These are phyloP conservation scores for Synanceia verrucosa DNA, from an alignment of 2,797 vertebrate genomes.

Conservation along the genomic window DNA sequence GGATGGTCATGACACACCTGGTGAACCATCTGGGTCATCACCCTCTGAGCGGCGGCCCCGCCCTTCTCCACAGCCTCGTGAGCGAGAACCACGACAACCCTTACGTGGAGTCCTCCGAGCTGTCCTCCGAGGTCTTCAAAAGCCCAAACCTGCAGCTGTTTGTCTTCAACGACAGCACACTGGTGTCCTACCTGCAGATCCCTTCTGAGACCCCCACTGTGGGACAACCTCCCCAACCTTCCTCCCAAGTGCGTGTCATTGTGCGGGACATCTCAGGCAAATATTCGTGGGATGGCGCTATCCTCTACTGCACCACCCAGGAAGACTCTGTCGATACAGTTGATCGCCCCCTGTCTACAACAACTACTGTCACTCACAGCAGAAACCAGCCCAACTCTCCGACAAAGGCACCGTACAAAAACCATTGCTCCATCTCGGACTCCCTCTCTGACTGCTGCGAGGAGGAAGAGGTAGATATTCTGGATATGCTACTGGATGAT, in stretches of 20 bases:
- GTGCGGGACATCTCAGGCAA: slow-evolving; percentile 98
- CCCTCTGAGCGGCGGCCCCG: slow-evolving; percentile 92
- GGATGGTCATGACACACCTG: slow-evolving; percentile 97
- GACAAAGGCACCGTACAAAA: slow-evolving; percentile 40
- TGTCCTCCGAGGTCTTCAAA: slow-evolving; percentile 95
- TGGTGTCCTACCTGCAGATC: slow-evolving; percentile 96
- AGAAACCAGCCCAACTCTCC: slow-evolving; percentile 53
- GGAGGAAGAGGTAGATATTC: slow-evolving; percentile 86
- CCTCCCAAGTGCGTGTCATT: slow-evolving; percentile 91
- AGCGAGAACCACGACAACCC: slow-evolving; percentile 96
- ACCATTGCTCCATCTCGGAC: slow-evolving; percentile 43
- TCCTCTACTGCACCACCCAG: slow-evolving; percentile 86
- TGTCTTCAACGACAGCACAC: slow-evolving; percentile 95
- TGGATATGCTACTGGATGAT: slow-evolving; percentile 90
- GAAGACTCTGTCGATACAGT: slow-evolving; percentile 51
- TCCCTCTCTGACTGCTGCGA: slow-evolving; percentile 62
- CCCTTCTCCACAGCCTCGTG: slow-evolving; percentile 94
- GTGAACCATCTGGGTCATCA: slow-evolving; percentile 97
- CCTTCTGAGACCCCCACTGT: slow-evolving; percentile 76
- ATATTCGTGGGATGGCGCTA: slow-evolving; percentile 94
- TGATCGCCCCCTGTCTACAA: slow-evolving; percentile 24
- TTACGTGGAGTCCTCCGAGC: slow-evolving; percentile 90
- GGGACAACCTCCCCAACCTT: slow-evolving; percentile 67
- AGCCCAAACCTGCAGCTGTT: slow-evolving; percentile 97
- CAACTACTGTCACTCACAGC: slow-evolving; percentile 31